Evolutionary conservation across 2,113 vertebrate species (phyloP).

Genomic region (Peromyscus californicus): DNA sequence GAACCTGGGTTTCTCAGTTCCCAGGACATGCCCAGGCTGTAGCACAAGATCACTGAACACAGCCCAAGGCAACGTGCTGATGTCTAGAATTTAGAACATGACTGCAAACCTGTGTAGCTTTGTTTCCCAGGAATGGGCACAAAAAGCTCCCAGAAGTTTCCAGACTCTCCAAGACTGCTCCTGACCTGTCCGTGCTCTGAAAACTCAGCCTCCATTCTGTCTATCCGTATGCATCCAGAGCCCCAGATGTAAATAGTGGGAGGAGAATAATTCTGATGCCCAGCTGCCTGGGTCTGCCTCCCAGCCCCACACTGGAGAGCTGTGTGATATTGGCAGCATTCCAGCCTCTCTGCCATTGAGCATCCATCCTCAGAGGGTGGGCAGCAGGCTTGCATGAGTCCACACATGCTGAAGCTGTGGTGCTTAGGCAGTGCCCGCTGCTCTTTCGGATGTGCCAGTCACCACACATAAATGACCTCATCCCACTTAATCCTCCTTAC

Average conservation of each 20-base stretch:
- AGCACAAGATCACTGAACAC: fast-evolving
- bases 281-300: background rate
- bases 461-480: conserved; percentile 4
- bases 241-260: fast-evolving
- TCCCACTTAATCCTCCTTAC: background rate
- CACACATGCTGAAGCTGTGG: background rate
- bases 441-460: fast-evolving
- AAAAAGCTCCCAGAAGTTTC: fast-evolving
- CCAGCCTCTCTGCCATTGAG: background rate
- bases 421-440: background rate
- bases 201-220: fast-evolving
- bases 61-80: background rate
- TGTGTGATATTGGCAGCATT: fast-evolving
- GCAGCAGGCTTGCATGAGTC: background rate
- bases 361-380: background rate
- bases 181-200: fast-evolving
- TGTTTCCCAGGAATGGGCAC: background rate
- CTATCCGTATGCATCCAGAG: fast-evolving
- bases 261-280: background rate
- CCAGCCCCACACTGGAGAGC: background rate
- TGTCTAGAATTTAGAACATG: background rate
- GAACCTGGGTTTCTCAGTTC: background rate
- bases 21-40: background rate
- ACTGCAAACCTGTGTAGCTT: fast-evolving
- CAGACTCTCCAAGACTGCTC: background rate